Percentiles rank a stretch among this genome's conserved stretches.
phyloP scores from a whole-genome alignment of 2,888 invertebrate species.

The Acanthosoma haemorrhoidale region DNA sequence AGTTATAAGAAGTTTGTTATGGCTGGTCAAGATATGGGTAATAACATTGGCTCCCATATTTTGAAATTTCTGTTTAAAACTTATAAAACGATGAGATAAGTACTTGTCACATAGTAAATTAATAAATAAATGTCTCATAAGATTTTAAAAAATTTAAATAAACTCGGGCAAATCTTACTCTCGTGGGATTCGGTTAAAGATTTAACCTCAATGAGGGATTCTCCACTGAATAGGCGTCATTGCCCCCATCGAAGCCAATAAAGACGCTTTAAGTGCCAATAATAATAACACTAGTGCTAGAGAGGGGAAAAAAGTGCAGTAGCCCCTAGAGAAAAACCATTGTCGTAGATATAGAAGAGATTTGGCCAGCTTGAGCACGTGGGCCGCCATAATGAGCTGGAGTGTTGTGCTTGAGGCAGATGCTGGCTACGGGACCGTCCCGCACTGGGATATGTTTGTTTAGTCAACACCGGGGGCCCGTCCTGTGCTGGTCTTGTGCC shows the following conservation, averaged over 20 bases:
- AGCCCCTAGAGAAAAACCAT: no score
- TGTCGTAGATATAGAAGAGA: neutral
- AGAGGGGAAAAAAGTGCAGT: neutral
- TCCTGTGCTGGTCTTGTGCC: neutral
- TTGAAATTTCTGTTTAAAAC: no score
- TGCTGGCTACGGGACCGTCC: neutral
- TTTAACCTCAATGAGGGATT: no score
- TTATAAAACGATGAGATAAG: no score
- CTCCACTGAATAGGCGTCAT: neutral
- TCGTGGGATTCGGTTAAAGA: no score
- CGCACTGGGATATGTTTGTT: conserved; percentile 17
- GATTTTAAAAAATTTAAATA: no score
- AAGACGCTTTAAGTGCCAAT: neutral
- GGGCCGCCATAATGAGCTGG: neutral
- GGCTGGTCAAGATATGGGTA: no score
- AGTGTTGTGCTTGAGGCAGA: conserved; percentile 10
- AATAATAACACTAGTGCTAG: neutral
- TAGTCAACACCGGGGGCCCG: neutral
- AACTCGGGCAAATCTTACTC: no score
- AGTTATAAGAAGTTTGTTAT: no score
- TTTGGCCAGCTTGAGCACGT: conserved; percentile 10
- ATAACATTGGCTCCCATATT: no score
- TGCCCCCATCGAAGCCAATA: neutral
- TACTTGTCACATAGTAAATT: no score
- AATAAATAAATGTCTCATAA: no score